These are phyloP conservation scores for Campylomormyrus tamandua DNA, from an alignment of 2,113 vertebrate genomes.

Conservation along the genomic window DNA sequence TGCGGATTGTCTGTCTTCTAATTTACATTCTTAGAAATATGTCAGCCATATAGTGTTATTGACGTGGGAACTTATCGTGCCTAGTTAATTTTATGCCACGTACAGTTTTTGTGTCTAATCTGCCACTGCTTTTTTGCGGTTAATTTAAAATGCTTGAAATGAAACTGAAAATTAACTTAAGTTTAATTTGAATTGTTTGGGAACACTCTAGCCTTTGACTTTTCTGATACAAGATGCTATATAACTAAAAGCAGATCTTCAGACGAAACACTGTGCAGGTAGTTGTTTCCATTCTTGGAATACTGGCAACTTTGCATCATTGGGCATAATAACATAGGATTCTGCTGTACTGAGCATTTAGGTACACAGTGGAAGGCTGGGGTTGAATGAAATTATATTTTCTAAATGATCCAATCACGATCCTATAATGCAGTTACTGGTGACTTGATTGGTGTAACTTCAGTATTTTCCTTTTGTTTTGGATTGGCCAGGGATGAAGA, in stretches of 20 bases:
- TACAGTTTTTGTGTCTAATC: neutral
- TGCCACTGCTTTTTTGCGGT: neutral
- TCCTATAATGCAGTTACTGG: too few species aligned
- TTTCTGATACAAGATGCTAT: neutral
- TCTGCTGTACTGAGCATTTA: neutral
- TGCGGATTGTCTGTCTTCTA: neutral
- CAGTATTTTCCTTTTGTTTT: too few species aligned
- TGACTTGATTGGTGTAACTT: too few species aligned
- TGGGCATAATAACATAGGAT: neutral
- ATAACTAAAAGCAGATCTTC: neutral
- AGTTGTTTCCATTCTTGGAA: neutral
- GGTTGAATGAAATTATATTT: neutral
- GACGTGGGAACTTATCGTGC: neutral
- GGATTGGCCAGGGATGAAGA: too few species aligned
- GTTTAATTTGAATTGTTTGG: neutral
- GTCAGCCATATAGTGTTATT: neutral
- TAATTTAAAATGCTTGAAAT: neutral
- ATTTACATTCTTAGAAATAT: neutral
- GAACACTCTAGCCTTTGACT: neutral
- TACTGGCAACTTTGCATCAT: neutral
- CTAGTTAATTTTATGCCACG: neutral
- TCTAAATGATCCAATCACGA: neutral
- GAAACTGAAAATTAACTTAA: neutral
- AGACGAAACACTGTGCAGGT: neutral
- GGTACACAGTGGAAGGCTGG: neutral